Base-by-base conservation (phyloP, 2,113 vertebrate species). In the Microcebus lehilahytsara region DNA sequence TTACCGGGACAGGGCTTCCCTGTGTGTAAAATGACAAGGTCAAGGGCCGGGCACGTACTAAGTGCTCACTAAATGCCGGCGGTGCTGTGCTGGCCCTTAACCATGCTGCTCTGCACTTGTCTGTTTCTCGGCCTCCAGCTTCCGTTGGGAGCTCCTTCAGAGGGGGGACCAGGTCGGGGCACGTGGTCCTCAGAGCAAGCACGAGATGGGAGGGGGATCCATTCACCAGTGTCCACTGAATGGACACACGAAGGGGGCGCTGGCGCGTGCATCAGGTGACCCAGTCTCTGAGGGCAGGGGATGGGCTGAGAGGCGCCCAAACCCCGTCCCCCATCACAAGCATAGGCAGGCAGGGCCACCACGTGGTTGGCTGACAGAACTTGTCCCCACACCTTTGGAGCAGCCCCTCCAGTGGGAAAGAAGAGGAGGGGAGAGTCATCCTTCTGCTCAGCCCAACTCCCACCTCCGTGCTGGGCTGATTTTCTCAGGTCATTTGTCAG, bases 61-160 rank as follows among this genome's bases (percentile, higher is more conserved):
- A 32, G 51, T 19, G 60, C 11, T 69, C 69, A 12, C 0, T 27
- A 46, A 64, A 46, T 16, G 0, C 12, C 1, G 49, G 53, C 23
- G 0, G 22, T 14, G 1, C 23, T 1, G 10, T 1, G 53, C 5
- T 0, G 42, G 56, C 74, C 23, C 85, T 23, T n/a, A 9, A 23
- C 10, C 37, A 34, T 0, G 1, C 67, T 51, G 17, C 9, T 49
- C 49, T 22, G 9, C 2, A 16, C 25, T 75, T 30, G 23, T 16
- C 22, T 46, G 4, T 30, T 77, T 40, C 69, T 78, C 83, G 10
- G n/a, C 5, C 51, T 60, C 56, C 53, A 16, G 42, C 56, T 1
- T 11, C 56, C 2, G 0, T 16, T 51, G 27, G n/a, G 56, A 81
- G 40, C 72, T 64, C 58, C 80, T 32, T 34, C 22, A 40, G n/a